These are phyloP conservation scores for Hypomecis punctinalis DNA, from an alignment of 2,888 invertebrate genomes.

Conservation along the genomic window DNA sequence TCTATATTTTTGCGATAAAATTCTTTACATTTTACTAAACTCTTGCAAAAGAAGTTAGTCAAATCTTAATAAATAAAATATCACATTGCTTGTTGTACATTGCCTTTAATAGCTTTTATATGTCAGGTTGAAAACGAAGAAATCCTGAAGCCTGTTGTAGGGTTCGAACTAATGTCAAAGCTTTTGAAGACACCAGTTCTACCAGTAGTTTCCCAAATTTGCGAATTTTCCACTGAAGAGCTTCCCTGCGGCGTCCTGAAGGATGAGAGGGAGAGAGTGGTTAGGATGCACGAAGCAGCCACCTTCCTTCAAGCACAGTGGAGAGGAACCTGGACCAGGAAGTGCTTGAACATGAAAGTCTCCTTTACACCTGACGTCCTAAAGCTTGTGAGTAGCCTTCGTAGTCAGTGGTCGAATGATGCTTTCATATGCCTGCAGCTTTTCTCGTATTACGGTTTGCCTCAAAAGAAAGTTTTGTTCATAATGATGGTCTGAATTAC, in stretches of 20 bases:
- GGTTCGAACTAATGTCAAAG: slow-evolving; percentile 49
- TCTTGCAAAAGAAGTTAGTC: too few species aligned
- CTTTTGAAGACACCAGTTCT: slow-evolving; percentile 50
- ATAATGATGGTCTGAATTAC: too few species aligned
- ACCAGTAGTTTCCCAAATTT: slow-evolving; percentile 59
- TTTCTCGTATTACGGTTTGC: too few species aligned
- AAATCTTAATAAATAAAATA: too few species aligned
- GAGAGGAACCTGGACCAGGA: slow-evolving; percentile 71
- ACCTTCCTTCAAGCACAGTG: slow-evolving; percentile 69
- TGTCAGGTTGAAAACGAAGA: slow-evolving; percentile 42
- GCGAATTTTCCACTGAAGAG: slow-evolving; percentile 67
- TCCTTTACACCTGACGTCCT: slow-evolving; percentile 58
- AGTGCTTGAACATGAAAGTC: slow-evolving; percentile 53
- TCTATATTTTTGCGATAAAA: too few species aligned
- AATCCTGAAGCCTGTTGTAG: slow-evolving; percentile 47
- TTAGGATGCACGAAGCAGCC: slow-evolving; percentile 70
- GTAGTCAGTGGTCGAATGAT: too few species aligned
- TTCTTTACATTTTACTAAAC: neutral
- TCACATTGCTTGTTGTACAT: too few species aligned
- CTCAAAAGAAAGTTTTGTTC: too few species aligned
- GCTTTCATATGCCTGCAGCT: too few species aligned
- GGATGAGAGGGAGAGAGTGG: slow-evolving; percentile 62
- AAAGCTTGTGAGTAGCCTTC: slow-evolving; percentile 60
- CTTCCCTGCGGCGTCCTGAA: slow-evolving; percentile 68
- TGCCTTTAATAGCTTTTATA: neutral